A percentile compares a stretch with the other conserved stretches of the same genome.
phyloP scores from a whole-genome alignment of 1,140 invertebrate genomes.

The Medauroidea extradentata region DNA sequence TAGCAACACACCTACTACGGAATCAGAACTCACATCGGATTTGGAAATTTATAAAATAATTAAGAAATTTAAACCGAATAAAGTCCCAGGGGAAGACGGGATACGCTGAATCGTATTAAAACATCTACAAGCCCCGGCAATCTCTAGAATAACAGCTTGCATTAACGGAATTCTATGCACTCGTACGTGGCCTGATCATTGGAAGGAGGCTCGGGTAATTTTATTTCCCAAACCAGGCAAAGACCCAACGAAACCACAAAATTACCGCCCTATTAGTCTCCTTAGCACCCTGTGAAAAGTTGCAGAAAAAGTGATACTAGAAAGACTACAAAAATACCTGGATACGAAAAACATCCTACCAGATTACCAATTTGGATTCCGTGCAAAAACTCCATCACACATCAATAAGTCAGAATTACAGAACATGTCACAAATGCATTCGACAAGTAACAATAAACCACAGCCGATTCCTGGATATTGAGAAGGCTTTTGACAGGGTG shows the following conservation, averaged over 20 bases:
- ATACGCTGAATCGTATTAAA: no score
- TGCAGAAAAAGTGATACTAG: no score
- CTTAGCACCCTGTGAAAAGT: slow-evolving; percentile 5
- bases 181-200: neutral
- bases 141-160: neutral
- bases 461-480: slow-evolving; percentile 32
- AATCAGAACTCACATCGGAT: no score
- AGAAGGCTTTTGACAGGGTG: slow-evolving; percentile 36
- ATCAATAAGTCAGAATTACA: slow-evolving; percentile 20
- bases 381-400: no score
- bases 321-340: neutral
- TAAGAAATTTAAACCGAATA: no score
- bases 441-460: slow-evolving; percentile 29
- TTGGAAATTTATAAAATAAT: no score
- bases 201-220: neutral
- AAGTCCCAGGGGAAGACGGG: no score
- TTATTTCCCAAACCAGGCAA: slow-evolving; percentile 11
- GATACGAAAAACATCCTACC: slow-evolving; percentile 6
- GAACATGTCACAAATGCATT: slow-evolving; percentile 22
- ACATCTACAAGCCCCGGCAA: no score
- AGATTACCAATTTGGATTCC: slow-evolving; percentile 10
- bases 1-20: no score
- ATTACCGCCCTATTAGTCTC: slow-evolving; percentile 14
- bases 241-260: neutral
- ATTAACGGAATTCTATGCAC: slow-evolving; percentile 4